A percentile compares a stretch with the other conserved stretches of the same genome.
These are phyloP conservation scores for Vespertilio murinus DNA, from an alignment of 2,797 vertebrate species.

Conservation along the genomic window DNA sequence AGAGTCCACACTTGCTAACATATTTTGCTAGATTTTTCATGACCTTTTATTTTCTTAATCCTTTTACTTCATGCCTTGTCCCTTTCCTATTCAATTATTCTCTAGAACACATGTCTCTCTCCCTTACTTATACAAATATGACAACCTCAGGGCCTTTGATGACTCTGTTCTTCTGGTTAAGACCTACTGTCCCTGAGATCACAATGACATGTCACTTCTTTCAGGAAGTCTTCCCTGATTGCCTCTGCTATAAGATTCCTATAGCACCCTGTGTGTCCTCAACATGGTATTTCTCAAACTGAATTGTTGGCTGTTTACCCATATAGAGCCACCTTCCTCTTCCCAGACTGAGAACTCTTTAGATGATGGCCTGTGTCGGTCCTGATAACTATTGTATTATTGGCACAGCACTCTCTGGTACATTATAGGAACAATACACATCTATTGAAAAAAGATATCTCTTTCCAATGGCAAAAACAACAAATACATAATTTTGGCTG, in stretches of 20 bases:
- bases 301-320: neutral
- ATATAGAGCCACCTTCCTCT: neutral
- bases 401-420: neutral
- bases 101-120: neutral
- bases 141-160: neutral
- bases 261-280: neutral
- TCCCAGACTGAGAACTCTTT: neutral
- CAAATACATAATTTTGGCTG: slow-evolving; percentile 18
- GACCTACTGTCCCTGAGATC: neutral
- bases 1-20: neutral
- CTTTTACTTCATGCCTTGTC: neutral
- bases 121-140: neutral
- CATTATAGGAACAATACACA: neutral
- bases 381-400: neutral
- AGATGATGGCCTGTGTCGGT: neutral
- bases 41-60: neutral
- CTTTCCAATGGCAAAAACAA: neutral
- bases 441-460: neutral
- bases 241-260: neutral
- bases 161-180: neutral
- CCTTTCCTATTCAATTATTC: neutral
- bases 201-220: neutral
- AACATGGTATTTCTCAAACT: slow-evolving; percentile 9
- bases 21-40: neutral
- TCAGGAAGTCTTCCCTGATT: neutral